phyloP scores from a whole-genome alignment of 92 coral and sea anemone genomes.

The Muricea muricata region DNA sequence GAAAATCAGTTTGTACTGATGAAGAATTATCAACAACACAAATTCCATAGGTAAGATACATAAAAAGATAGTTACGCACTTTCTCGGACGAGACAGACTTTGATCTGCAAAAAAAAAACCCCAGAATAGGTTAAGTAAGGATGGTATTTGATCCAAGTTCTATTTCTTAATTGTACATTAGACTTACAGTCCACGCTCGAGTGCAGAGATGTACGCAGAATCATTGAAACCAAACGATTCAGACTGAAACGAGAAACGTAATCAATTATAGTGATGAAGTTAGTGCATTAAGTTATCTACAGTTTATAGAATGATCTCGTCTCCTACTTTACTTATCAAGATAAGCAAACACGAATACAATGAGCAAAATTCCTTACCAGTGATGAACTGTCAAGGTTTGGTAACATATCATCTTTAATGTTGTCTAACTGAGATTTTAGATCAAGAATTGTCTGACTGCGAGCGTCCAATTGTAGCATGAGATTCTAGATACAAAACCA shows the following conservation, averaged over 20 bases:
- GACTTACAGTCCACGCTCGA: conserved; percentile 88
- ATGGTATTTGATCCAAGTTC: no score
- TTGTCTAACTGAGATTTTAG: conserved; percentile 86
- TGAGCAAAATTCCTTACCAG: no score
- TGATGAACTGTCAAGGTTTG: conserved; percentile 81
- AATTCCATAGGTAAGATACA: neutral
- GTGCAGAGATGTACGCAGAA: conserved; percentile 72
- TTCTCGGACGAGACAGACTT: conserved; percentile 88
- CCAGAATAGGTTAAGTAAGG: no score
- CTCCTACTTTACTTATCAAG: neutral
- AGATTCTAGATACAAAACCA: conserved; percentile 66
- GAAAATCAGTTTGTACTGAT: neutral
- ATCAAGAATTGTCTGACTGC: conserved; percentile 86
- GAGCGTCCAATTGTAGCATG: conserved; percentile 86
- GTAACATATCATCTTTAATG: conserved; percentile 74
- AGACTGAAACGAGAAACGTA: conserved; percentile 42
- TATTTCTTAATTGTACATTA: no score
- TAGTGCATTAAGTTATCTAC: neutral
- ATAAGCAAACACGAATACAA: no score
- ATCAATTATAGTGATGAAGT: neutral
- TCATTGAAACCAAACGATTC: conserved; percentile 74
- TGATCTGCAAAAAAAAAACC: conserved; percentile 58
- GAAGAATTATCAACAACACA: no score
- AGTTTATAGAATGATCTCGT: neutral
- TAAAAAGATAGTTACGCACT: conserved; percentile 47